Percentiles rank a stretch among this genome's conserved stretches.
Conservation (phyloP, 2,888 invertebrate genomes). For the Acrobeloides nanus region DNA sequence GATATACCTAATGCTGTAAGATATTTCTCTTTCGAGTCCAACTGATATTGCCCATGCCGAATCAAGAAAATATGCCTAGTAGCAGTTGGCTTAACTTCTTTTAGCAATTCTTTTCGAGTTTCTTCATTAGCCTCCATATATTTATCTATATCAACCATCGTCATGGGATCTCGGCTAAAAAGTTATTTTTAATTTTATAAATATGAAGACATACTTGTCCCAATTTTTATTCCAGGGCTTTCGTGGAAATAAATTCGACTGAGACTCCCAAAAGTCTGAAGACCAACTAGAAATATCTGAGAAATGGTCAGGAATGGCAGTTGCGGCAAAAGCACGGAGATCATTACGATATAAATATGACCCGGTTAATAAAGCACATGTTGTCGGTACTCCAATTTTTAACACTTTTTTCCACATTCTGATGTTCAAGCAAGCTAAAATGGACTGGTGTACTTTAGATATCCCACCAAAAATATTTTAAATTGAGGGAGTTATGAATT, state of each 20-base stretch:
- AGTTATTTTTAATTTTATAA: constrained; percentile 4
- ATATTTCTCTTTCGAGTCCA: constrained; percentile 65
- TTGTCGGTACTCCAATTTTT: too few species aligned
- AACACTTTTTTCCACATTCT: too few species aligned
- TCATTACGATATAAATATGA: constrained; percentile 7
- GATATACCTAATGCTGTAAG: constrained; percentile 79
- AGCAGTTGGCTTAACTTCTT: constrained; percentile 55
- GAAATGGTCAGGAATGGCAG: neutral
- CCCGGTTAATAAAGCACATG: too few species aligned
- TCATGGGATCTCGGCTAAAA: constrained; percentile 43
- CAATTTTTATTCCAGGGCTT: constrained; percentile 23
- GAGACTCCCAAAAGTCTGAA: too few species aligned
- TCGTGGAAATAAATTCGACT: constrained; percentile 11
- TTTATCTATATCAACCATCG: constrained; percentile 29
- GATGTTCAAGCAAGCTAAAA: too few species aligned
- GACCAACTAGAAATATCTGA: too few species aligned
- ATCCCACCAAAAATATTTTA: too few species aligned
- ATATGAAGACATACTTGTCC: constrained; percentile 16
- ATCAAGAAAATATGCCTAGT: constrained; percentile 79
- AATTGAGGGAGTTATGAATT: too few species aligned
- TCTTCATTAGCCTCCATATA: constrained; percentile 35
- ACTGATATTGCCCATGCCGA: constrained; percentile 82
- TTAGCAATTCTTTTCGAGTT: constrained; percentile 30
- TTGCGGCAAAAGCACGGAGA: neutral
- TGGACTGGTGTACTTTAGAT: too few species aligned